phyloP scores from a whole-genome alignment of 2,113 vertebrate genomes.

The Sphyrna mokarran region DNA sequence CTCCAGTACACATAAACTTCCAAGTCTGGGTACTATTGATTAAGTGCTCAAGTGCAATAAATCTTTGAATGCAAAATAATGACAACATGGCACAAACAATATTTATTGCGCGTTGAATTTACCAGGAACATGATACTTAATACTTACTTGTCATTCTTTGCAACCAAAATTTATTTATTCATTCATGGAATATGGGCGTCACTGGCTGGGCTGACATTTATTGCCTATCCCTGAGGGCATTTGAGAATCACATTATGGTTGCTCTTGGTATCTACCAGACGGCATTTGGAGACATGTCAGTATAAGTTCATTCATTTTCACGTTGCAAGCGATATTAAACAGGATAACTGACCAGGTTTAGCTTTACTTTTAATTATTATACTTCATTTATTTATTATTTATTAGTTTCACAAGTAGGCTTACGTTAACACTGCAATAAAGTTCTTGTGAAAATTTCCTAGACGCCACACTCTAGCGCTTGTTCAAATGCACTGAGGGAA shows the following conservation, averaged over 20 bases:
- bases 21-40: background rate
- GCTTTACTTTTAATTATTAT: background rate
- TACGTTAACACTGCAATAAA: no score
- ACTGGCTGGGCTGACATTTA: no score
- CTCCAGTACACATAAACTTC: no score
- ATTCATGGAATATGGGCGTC: no score
- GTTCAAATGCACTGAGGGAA: no score
- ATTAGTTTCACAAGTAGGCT: no score
- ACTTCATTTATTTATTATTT: background rate
- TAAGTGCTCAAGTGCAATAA: background rate
- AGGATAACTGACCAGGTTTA: background rate
- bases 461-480: no score
- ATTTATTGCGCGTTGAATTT: background rate
- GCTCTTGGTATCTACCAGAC: background rate
- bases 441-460: no score
- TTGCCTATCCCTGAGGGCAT: no score
- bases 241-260: background rate
- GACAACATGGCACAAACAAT: background rate
- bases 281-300: background rate
- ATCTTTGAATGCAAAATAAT: background rate
- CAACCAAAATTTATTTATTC: background rate
- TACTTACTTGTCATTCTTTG: background rate
- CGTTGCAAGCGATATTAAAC: background rate
- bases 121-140: background rate
- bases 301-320: background rate